Evolutionary conservation across 1,140 invertebrate species (phyloP).

Genomic region (Lepidotrigona ventralis): DNA sequence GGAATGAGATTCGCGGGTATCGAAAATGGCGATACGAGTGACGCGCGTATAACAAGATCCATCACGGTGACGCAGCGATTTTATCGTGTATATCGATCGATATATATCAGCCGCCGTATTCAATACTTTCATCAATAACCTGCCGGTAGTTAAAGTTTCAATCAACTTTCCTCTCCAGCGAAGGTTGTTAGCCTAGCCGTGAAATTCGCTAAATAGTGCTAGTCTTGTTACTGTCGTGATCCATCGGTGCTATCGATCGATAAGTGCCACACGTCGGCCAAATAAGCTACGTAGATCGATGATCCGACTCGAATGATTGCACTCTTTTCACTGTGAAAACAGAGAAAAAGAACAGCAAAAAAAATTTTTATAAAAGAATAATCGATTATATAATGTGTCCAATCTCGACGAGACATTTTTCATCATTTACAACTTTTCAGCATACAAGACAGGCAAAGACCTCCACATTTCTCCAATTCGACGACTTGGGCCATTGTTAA

Average conservation of each 20-base stretch:
- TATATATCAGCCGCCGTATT: constrained; percentile 16
- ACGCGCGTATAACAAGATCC: constrained; percentile 21
- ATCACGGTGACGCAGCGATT: constrained; percentile 40
- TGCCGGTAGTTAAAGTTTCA: constrained; percentile 1
- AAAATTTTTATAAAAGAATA: no score
- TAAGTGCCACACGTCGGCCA: background rate
- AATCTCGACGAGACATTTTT: no score
- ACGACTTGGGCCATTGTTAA: no score
- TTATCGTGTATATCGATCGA: constrained; percentile 57
- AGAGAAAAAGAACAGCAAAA: no score
- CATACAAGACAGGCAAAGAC: no score
- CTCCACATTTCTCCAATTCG: no score
- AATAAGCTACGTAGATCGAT: background rate
- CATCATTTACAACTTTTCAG: no score
- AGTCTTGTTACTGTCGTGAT: constrained; percentile 6
- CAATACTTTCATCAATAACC: constrained; percentile 4
- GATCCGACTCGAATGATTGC: background rate
- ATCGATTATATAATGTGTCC: no score
- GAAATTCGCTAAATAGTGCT: constrained; percentile 18
- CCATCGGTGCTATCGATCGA: constrained; percentile 11
- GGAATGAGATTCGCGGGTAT: background rate
- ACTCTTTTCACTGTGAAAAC: background rate
- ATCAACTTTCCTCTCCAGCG: background rate
- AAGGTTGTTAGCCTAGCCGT: background rate
- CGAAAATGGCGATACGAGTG: background rate